Base-by-base conservation (phyloP, 2,797 vertebrate genomes). In the Cossypha polioptera region DNA sequence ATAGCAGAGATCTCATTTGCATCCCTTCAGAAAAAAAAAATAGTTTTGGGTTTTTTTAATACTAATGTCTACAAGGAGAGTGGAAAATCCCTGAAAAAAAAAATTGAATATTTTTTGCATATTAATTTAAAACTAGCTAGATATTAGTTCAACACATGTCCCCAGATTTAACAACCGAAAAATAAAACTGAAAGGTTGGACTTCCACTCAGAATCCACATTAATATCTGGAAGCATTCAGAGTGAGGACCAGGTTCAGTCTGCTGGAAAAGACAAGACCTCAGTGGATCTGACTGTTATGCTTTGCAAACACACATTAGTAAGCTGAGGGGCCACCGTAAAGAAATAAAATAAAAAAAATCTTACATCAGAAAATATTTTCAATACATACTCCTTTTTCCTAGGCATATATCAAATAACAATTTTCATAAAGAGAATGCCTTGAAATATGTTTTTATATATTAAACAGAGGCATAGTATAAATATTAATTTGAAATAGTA, bases 321-420 rank as follows among this genome's bases (percentile, higher is more conserved):
- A 78, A 57, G 33, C 11, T 75, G 54, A 72, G 22, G 2, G 65
- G 4, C 2, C 29, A 24, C 2, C 0, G 1, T 5, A 59, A 26
- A 57, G 13, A 58, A 86, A 63, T 31, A 28, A 72, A 65, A 58
- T 24, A 12, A 62, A 79, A 91, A 57, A 33, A 50, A 68, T 36
- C 45, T 10, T 38, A 2, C 58, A 5, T 33, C 26, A 80, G 16
- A 73, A 79, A 69, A 4, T 2, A 57, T 57, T 73, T 22, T 86
- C 16, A 13, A 8, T 28, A 33, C 1, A 57, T 35, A 45, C 36
- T 77, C 4, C 1, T 78, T 55, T 47, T 71, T 40, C 26, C 5
- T 15, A 43, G 22, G 3, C 3, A 9, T 45, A 15, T 24, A 43
- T 75, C 12, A 67, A 55, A 17, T 72, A 65, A 13, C 10, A 7